Base-by-base conservation (phyloP, 2,888 invertebrate species). In the Scaptomyza reducta region DNA sequence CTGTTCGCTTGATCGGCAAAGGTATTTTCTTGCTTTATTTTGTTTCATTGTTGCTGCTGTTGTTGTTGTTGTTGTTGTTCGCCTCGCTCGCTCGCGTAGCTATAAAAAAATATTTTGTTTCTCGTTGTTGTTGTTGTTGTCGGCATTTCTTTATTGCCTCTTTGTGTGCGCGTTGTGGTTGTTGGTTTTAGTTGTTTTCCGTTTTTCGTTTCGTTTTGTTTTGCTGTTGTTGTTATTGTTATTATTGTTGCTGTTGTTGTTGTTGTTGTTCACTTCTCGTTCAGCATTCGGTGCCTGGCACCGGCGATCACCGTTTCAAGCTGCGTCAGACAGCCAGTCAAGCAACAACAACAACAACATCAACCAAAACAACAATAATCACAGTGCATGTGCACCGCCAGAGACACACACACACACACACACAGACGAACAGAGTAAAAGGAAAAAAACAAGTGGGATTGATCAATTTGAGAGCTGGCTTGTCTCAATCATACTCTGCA, bases 221-320 rank as follows among this genome's bases (percentile, higher is more conserved):
- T 27, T 27, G 27, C 27, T 56, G 22, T 22, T 22, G 22, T 22
- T 22, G 3, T 22, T 64, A 40, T 44, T 56, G 22, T 22, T 22
- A 5, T 22, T 22, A 3, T 22, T 64, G 46, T 44, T 50, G 51
- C 58, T 63, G 41, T 73, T 72, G 42, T 49, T 60, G 61, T 53
- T 50, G 46, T 11, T 31, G 47, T 18, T 49, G 47, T 18, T 49
- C 33, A 41, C 51, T 42, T 62, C 40, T 55, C 63, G 57, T 54
- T 63, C 58, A 29, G 59, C 47, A 22, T 29, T 54, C 79, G 76
- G 89, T 89, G 88, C 90, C 89, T 83, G 89, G 90, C 74, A 90
- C 89, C 85, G 72, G 88, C 73, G 89, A 90, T 89, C 89, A 88
- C 89, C 85, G 87, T 80, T 87, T 87, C 77, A 87, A 80, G 76